Evolutionary conservation across 2,888 invertebrate species (phyloP).

Genomic region (Calameuta filiformis): DNA sequence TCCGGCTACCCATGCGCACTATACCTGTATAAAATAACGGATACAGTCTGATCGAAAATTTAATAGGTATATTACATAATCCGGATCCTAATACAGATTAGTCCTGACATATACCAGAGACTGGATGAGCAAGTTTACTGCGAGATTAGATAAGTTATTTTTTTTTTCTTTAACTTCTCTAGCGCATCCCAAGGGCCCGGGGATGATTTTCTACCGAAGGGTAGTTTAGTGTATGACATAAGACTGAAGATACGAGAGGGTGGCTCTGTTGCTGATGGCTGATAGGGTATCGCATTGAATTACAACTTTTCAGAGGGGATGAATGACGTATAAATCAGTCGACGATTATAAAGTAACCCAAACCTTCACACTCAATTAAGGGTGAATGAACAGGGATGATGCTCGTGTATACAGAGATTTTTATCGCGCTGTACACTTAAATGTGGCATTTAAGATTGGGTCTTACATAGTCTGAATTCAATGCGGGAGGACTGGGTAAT

Average conservation of each 20-base stretch:
- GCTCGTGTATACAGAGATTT: not conserved
- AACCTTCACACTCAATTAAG: not conserved
- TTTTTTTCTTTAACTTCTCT: not conserved
- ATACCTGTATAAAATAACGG: not conserved
- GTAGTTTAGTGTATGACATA: not conserved
- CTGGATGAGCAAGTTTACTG: not conserved
- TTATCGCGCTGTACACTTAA: not conserved
- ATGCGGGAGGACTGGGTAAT: not conserved
- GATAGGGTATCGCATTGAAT: not conserved
- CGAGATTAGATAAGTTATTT: not conserved
- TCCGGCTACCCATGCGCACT: not conserved
- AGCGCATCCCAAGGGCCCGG: not conserved
- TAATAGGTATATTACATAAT: not conserved
- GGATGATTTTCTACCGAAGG: not conserved
- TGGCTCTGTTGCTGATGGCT: not conserved
- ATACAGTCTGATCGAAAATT: not conserved
- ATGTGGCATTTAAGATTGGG: not conserved
- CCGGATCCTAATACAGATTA: not conserved
- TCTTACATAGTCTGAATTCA: not conserved
- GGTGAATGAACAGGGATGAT: not conserved
- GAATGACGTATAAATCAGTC: not conserved
- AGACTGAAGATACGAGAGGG: not conserved
- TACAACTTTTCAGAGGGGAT: not conserved
- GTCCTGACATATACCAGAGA: not conserved
- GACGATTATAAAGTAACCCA: not conserved